A percentile compares a stretch with the other conserved stretches of the same genome.
Evolutionary conservation across 2,113 vertebrate species (phyloP).

Genomic region (Mormyrus iriodes): DNA sequence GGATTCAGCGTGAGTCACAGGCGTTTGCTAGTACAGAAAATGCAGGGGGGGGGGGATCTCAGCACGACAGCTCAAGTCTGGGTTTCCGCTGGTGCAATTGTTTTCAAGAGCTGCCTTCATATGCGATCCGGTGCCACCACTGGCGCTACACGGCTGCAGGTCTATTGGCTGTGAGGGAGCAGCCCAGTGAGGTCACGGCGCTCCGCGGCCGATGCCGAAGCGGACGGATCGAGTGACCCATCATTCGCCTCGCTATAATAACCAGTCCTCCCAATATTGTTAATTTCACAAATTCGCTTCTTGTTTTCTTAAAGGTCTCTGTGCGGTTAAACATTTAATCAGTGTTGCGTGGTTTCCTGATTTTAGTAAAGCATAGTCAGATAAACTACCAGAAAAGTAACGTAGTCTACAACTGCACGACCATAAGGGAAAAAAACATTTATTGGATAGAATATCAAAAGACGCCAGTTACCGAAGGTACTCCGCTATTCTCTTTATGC

Average conservation of each 20-base stretch:
- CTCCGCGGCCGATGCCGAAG: too few relatives aligned
- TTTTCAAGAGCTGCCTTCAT: conserved; percentile 24
- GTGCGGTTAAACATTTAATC: conserved; percentile 52
- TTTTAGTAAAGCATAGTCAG: conserved; percentile 48
- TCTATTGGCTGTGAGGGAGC: conserved; percentile 20
- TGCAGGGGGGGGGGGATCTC: conserved; percentile 32
- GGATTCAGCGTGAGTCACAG: conserved; percentile 42
- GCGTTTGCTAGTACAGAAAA: conserved; percentile 33
- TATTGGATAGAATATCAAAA: neutral
- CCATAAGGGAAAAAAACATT: neutral
- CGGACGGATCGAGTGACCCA: neutral
- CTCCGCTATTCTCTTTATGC: neutral
- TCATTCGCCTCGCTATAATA: neutral
- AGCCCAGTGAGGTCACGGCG: neutral
- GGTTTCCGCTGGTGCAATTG: conserved; percentile 31
- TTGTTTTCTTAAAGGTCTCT: conserved; percentile 37
- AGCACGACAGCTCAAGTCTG: conserved; percentile 11
- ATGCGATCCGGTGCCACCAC: conserved; percentile 32
- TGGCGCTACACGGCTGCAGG: conserved; percentile 38
- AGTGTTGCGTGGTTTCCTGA: conserved; percentile 46
- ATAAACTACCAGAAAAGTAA: conserved; percentile 24
- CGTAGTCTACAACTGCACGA: neutral
- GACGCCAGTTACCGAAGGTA: neutral
- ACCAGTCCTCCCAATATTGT: neutral
- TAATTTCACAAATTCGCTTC: neutral